These are phyloP conservation scores for Chrysolina oricalcia DNA, from an alignment of 2,888 invertebrate genomes.

Conservation along the genomic window DNA sequence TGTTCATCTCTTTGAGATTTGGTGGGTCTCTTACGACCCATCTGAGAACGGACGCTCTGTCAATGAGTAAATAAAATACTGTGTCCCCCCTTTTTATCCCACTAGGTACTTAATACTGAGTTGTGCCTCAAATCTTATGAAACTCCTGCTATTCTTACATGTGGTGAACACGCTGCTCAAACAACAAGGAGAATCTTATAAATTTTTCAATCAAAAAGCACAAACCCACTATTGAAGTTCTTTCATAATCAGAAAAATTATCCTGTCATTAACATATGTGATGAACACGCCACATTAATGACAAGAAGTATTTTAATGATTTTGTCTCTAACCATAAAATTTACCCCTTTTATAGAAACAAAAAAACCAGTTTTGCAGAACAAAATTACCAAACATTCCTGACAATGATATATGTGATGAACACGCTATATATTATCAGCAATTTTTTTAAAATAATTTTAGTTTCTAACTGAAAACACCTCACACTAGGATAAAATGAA, in stretches of 20 bases:
- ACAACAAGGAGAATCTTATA: background rate
- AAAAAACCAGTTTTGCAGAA: no score
- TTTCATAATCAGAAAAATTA: slow-evolving; percentile 13
- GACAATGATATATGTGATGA: no score
- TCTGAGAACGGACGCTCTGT: background rate
- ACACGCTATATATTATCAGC: no score
- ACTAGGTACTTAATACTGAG: background rate
- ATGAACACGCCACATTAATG: slow-evolving; percentile 12
- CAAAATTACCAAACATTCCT: no score
- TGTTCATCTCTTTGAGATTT: slow-evolving; percentile 18
- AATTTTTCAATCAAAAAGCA: slow-evolving; percentile 4
- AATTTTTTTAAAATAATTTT: no score
- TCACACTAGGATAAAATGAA: no score
- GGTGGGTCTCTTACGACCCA: slow-evolving; percentile 16
- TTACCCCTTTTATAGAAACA: no score
- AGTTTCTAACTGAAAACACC: no score
- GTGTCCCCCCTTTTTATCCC: no score
- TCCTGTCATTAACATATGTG: slow-evolving; percentile 2
- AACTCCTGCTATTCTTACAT: background rate
- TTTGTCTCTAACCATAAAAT: background rate
- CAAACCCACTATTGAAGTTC: slow-evolving; percentile 5
- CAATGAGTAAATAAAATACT: no score
- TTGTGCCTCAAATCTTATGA: background rate
- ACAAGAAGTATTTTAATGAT: slow-evolving; percentile 14
- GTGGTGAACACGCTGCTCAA: slow-evolving; percentile 11